Percentiles rank a stretch among this genome's conserved stretches.
Conservation (phyloP, 1,140 invertebrate species). For the Maconellicoccus hirsutus region DNA sequence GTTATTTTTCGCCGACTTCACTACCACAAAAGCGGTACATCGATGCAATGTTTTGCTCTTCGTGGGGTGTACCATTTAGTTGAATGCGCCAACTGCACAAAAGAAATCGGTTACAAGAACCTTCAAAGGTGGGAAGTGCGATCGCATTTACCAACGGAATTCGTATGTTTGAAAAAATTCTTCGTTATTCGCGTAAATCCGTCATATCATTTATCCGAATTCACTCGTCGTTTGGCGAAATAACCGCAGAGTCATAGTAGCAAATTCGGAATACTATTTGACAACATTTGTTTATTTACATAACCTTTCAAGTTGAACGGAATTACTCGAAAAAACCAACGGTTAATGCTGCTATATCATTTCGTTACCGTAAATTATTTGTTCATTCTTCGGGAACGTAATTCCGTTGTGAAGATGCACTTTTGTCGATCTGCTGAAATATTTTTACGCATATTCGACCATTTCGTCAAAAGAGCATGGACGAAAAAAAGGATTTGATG, state of each 20-base stretch:
- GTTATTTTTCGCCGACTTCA: not conserved
- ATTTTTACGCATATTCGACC: not conserved
- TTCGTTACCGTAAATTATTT: not conserved
- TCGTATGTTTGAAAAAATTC: not conserved
- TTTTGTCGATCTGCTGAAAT: not conserved
- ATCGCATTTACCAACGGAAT: not conserved
- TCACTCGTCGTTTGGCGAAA: not conserved
- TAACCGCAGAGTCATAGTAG: not conserved
- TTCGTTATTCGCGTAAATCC: not conserved
- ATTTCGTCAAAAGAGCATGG: not conserved
- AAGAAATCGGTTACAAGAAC: not conserved
- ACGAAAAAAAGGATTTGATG: not conserved
- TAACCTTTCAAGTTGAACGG: not conserved
- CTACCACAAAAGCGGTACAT: too few relatives aligned
- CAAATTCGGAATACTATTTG: not conserved
- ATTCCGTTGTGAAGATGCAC: not conserved
- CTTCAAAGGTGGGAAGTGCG: not conserved
- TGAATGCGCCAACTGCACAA: not conserved
- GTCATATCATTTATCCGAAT: not conserved
- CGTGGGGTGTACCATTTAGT: not conserved
- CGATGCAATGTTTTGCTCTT: not conserved
- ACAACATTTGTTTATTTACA: not conserved
- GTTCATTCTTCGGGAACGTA: not conserved
- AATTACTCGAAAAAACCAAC: too few relatives aligned
- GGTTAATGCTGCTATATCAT: not conserved